A percentile compares a stretch with the other conserved stretches of the same genome.
phyloP scores from a whole-genome alignment of 2,888 invertebrate species.

The Camponotus fellah region DNA sequence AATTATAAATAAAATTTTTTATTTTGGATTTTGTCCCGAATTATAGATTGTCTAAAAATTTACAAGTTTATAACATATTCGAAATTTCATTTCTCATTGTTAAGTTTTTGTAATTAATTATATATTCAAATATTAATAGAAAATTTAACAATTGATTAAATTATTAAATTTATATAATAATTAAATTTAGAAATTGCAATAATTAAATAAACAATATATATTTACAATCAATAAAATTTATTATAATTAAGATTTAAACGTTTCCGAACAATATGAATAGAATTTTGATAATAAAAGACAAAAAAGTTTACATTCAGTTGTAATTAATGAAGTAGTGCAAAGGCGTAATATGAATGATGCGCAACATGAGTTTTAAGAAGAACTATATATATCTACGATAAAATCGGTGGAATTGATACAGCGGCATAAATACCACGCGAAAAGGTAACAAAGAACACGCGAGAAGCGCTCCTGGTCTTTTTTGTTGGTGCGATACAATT shows the following conservation, averaged over 20 bases:
- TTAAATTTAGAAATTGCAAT: too few species aligned
- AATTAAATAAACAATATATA: too few species aligned
- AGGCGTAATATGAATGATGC: not conserved
- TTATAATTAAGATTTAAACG: not conserved
- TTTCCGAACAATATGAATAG: not conserved
- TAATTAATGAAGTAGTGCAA: conserved; percentile 21
- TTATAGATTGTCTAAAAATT: not conserved
- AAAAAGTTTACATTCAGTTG: not conserved
- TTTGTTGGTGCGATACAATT: conserved; percentile 38
- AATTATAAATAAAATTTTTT: not conserved
- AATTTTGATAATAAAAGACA: not conserved
- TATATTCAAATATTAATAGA: not conserved
- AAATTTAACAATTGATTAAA: too few species aligned
- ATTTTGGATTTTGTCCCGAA: not conserved
- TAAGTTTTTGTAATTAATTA: conserved; percentile 6
- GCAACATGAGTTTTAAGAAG: not conserved
- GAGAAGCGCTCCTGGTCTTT: conserved; percentile 44
- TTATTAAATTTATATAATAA: too few species aligned
- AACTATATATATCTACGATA: conserved; percentile 32
- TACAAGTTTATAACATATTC: not conserved
- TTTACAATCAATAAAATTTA: not conserved
- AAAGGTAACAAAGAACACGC: conserved; percentile 54
- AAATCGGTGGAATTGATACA: conserved; percentile 45
- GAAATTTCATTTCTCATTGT: conserved; percentile 3
- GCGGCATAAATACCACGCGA: conserved; percentile 40